Evolutionary conservation across 2,888 invertebrate species (phyloP), one percentile per base, ranked within the genome.

Genomic region (Calameuta idolon): DNA sequence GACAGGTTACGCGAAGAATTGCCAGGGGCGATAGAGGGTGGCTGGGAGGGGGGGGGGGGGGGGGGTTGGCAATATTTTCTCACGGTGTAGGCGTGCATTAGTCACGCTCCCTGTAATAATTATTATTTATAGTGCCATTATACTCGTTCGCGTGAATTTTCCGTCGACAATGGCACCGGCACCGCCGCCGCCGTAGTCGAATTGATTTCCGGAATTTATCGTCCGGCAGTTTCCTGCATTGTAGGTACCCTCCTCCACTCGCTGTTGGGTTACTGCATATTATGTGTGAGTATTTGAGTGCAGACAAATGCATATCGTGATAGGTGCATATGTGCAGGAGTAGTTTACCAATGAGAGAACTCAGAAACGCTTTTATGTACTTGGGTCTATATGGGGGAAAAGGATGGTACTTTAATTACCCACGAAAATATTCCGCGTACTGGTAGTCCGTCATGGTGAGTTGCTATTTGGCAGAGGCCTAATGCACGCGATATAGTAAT

Each of bases 111-210:
- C 74, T 71, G 76, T 74, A 76, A 76, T 79, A 75, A 79, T 76
- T 75, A 76, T 76, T 79, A 79, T 79, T 79, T 79, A 76, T 79
- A 55, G 71, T 79, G 71, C 74, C 79, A 79, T 78, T 78, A 76
- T 73, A 78, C 76, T 78, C 68, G 73, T 76, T 73, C 68, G 74
- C 55, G 55, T 55, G 55, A 55, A 55, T 55, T 55, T 55, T 23
- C 55, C 55, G 55, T 55, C 55, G 55, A 55, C 55, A 55, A 55
- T 55, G 55, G 55, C 55, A 55, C 9, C 55, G 9, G 23, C 40
- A 55, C 40, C 40, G 9, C 55, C 23, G 23, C 55, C 55, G 55
- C 55, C 55, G 55, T 55, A 55, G 55, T 55, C 55, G 69, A 77
- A 77, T 77, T 74, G 77, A 77, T 77, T 74, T 74, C 77, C 69